Evolutionary conservation across 2,888 invertebrate species (phyloP), one percentile per base, ranked within the genome.

Genomic region (Leucania comma): DNA sequence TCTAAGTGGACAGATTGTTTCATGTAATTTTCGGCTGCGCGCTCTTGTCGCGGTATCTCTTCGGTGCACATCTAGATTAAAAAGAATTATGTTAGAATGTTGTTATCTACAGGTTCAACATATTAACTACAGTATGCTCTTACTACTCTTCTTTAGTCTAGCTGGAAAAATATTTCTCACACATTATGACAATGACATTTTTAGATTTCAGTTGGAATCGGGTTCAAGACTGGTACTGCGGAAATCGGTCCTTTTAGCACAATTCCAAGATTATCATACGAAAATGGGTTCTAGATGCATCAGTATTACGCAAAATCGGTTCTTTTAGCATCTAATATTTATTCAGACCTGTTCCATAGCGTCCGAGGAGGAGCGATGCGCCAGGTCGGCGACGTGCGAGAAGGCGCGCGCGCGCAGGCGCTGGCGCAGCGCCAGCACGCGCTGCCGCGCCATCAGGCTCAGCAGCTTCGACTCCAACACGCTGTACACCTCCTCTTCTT

Each of bases 311-410:
- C 2, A 38, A 46, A n/a, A 46, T 20, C 46, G 20, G 46, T 46
- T 38, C 38, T 38, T 38, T 38, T 38, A 38, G 12, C 38, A 1
- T 38, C 12, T 10, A n/a, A n/a, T n/a, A n/a, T n/a, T n/a, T n/a
- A n/a, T n/a, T n/a, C n/a, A n/a, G n/a, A 95, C 95, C 91, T 93
- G 93, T 6, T 94, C 92, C 88, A 95, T 89, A 3, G 92, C 91
- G 12, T 95, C 94, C 1, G 79, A 85, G n/a, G 95, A 94, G 48
- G 93, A 94, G 1, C 95, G 85, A 58, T 95, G 94, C 46, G 92
- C 95, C 6, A 95, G 88, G 1, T 90, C 91, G 0, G 92, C 92
- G 22, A 93, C 90, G 79, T 91, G 93, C 8, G 83, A 56, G 84
- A 90, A 88, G 60, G 93, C 94, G 54, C 91, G 90, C 67, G 92